Percentiles rank a stretch among this genome's conserved stretches.
Conservation (phyloP, 2,113 vertebrate species). For the Myanophis thanlyinensis region DNA sequence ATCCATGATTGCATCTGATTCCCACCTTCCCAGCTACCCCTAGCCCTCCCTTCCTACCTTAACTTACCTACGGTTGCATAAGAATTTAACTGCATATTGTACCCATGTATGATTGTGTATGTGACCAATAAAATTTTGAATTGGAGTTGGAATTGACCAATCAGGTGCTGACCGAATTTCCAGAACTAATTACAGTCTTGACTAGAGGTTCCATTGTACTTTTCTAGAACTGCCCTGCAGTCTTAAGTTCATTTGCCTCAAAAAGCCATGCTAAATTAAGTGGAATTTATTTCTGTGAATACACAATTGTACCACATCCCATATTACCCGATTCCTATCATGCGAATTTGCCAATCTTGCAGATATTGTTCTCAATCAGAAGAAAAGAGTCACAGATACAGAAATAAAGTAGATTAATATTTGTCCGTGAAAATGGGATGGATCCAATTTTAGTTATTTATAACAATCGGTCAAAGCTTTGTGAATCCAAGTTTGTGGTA, state of each 20-base stretch:
- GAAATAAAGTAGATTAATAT: not conserved
- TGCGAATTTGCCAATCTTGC: not conserved
- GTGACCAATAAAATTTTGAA: too few species aligned
- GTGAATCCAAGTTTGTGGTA: not conserved
- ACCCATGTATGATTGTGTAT: too few species aligned
- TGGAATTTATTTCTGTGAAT: not conserved
- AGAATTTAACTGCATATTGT: too few species aligned
- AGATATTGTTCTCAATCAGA: not conserved
- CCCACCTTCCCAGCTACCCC: too few species aligned
- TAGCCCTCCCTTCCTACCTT: too few species aligned
- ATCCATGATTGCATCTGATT: too few species aligned
- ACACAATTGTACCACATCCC: not conserved
- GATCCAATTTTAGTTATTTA: not conserved
- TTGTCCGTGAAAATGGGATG: not conserved
- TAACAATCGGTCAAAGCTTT: not conserved
- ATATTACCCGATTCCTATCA: not conserved
- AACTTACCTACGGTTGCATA: too few species aligned
- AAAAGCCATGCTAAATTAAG: not conserved
- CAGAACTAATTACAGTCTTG: too few species aligned
- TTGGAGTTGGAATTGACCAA: too few species aligned
- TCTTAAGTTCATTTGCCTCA: not conserved
- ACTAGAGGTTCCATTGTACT: too few species aligned
- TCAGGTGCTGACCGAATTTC: too few species aligned
- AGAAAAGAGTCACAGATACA: not conserved
- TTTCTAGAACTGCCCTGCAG: not conserved